A percentile compares a stretch with the other conserved stretches of the same genome.
Evolutionary conservation across 2,888 invertebrate species (phyloP).

Genomic region (Troides helena): DNA sequence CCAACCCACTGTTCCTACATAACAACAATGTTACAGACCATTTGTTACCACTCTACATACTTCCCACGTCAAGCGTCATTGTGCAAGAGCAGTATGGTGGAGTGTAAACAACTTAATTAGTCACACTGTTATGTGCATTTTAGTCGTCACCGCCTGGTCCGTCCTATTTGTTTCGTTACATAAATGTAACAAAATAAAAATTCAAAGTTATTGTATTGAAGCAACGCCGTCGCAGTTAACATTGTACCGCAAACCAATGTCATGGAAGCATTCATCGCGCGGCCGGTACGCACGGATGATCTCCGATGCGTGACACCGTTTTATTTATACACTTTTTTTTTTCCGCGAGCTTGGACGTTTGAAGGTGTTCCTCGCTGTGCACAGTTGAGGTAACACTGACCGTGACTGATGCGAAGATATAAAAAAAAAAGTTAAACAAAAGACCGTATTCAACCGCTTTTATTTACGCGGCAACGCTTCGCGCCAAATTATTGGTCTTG

Average conservation of each 20-base stretch:
- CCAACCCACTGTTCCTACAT: no score
- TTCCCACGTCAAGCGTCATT: no score
- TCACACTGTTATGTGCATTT: no score
- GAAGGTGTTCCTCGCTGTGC: conserved; percentile 26
- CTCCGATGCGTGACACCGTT: conserved; percentile 47
- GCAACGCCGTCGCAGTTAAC: conserved; percentile 36
- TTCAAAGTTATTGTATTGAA: conserved; percentile 26
- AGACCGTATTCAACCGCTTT: conserved; percentile 12
- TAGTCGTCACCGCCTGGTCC: no score
- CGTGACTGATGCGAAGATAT: conserved; percentile 8
- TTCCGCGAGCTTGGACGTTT: conserved; percentile 27
- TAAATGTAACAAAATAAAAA: neutral
- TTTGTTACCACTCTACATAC: no score
- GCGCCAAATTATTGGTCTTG: neutral
- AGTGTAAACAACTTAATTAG: no score
- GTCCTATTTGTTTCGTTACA: neutral
- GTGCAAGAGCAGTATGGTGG: no score
- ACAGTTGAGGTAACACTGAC: conserved; percentile 25
- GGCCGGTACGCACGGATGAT: conserved; percentile 41
- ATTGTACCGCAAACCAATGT: conserved; percentile 51
- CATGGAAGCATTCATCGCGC: conserved; percentile 54
- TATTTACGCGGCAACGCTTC: conserved; percentile 7
- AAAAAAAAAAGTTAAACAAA: conserved; percentile 8
- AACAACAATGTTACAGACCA: no score
- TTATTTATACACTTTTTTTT: conserved; percentile 40